Conservation (phyloP, 2,113 vertebrate genomes). For the Lasiurus cinereus region DNA sequence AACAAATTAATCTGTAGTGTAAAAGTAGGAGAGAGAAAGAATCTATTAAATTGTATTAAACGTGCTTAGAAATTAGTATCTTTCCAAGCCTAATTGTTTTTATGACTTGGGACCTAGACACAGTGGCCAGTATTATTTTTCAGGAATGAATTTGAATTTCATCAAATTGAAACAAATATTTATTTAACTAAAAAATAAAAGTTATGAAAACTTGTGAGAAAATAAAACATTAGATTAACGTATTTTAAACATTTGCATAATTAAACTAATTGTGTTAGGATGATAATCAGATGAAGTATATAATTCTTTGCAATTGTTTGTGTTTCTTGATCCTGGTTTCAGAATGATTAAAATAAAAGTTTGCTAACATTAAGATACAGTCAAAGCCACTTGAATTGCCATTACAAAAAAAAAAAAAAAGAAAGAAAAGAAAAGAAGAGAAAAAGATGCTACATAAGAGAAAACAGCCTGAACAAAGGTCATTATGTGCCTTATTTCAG, state of each 20-base stretch:
- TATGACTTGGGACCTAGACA: background rate
- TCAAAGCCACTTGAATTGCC: background rate
- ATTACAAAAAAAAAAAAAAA: background rate
- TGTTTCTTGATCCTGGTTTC: conserved; percentile 13
- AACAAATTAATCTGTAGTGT: background rate
- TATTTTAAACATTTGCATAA: conserved; percentile 14
- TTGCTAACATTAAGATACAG: background rate
- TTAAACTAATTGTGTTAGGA: background rate
- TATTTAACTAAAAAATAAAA: conserved; percentile 30
- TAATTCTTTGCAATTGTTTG: background rate
- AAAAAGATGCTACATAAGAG: background rate
- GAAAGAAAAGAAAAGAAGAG: background rate
- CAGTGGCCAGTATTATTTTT: background rate
- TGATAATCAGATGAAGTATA: background rate
- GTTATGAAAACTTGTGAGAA: conserved; percentile 17
- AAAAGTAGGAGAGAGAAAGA: background rate
- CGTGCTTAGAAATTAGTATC: background rate
- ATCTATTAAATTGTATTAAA: background rate
- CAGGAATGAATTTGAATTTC: background rate
- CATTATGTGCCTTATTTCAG: background rate
- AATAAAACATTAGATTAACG: background rate
- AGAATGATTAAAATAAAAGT: background rate
- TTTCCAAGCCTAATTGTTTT: background rate
- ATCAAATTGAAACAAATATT: conserved; percentile 39
- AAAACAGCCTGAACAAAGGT: background rate